phyloP scores from a whole-genome alignment of 2,888 invertebrate species.

The Unio delphinus region DNA sequence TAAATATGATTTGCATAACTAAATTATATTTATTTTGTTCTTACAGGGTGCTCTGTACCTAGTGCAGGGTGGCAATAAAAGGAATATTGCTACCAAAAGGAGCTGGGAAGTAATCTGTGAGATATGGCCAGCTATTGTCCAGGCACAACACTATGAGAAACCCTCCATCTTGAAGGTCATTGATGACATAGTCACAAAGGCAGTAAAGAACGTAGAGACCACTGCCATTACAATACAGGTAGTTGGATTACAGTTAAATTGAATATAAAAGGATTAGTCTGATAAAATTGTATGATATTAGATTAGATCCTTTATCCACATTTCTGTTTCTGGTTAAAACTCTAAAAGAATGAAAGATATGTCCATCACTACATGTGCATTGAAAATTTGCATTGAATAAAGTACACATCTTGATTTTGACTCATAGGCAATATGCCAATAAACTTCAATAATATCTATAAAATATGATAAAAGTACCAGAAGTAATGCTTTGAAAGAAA shows the following conservation, averaged over 20 bases:
- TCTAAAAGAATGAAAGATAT: too few species aligned
- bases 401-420: too few species aligned
- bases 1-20: neutral
- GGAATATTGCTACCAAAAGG: conserved; percentile 79
- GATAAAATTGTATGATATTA: too few species aligned
- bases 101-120: conserved; percentile 82
- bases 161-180: conserved; percentile 74
- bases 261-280: neutral
- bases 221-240: conserved; percentile 62
- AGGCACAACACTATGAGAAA: conserved; percentile 88
- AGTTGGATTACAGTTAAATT: conserved; percentile 6
- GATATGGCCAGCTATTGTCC: conserved; percentile 86
- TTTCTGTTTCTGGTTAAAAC: too few species aligned
- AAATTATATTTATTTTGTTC: conserved; percentile 9
- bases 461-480: too few species aligned
- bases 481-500: too few species aligned
- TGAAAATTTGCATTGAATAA: too few species aligned
- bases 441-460: too few species aligned
- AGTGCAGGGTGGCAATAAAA: conserved; percentile 77
- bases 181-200: conserved; percentile 70
- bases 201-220: conserved; percentile 68
- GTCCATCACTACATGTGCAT: too few species aligned
- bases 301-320: too few species aligned
- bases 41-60: conserved; percentile 83
- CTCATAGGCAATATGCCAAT: too few species aligned